Conservation (phyloP, 2,797 vertebrate species). For the Chelon auratus region DNA sequence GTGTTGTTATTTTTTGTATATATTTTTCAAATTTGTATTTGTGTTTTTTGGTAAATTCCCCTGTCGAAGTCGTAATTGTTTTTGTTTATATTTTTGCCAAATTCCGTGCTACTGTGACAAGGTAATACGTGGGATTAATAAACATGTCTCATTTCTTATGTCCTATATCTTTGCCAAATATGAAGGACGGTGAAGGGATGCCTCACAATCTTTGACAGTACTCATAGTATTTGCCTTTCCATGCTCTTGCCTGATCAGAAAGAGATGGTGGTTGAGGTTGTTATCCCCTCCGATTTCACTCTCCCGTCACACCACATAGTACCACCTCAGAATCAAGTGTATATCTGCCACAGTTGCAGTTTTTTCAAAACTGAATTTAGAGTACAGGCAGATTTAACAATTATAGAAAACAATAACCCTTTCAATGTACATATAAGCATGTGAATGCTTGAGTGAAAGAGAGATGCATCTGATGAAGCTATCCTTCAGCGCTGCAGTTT, state of each 20-base stretch:
- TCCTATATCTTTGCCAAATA: too few species aligned
- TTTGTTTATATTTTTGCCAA: too few species aligned
- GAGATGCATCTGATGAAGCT: neutral
- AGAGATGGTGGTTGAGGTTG: too few species aligned
- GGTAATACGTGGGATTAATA: too few species aligned
- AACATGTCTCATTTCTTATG: too few species aligned
- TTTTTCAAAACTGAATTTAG: neutral
- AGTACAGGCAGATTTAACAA: neutral
- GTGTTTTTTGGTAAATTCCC: too few species aligned
- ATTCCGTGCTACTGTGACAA: too few species aligned
- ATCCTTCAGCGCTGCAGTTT: neutral
- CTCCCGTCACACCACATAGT: neutral
- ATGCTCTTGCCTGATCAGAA: neutral
- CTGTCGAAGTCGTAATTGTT: too few species aligned
- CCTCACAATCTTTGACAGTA: slow-evolving; percentile 13
- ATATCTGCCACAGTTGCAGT: neutral
- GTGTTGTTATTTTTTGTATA: too few species aligned
- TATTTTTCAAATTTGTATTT: too few species aligned
- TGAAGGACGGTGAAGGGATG: slow-evolving; percentile 13
- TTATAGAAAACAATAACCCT: neutral
- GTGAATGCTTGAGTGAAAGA: neutral
- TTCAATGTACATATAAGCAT: neutral
- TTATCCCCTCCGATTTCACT: neutral
- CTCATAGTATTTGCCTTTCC: neutral
- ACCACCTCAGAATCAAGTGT: neutral